Evolutionary conservation across 2,888 invertebrate species (phyloP), one percentile per base, ranked within the genome.

Genomic region (Scaeva pyrastri): DNA sequence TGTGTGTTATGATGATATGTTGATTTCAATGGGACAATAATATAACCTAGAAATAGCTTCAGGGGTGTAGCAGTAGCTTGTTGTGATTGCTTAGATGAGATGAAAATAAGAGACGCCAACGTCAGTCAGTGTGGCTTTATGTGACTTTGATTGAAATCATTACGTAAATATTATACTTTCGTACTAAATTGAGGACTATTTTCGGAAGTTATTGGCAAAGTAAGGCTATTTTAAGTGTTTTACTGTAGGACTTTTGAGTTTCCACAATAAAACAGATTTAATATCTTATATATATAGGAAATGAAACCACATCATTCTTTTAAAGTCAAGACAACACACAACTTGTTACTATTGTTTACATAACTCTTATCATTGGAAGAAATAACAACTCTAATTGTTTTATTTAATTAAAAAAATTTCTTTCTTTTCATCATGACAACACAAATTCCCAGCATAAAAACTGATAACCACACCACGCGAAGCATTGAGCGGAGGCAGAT

Each of bases 21-120:
- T 45, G 64, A 64, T 48, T 64, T 64, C 64, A 26, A 64, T 64
- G 48, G 45, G 16, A 64, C 48, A 64, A 64, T 48, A 73, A 73
- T 45, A 66, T 75, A 64, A 48, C 55, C 74, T 64, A 64, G 55
- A 55, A 74, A 73, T 62, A 73, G 41, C 41, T 41, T 60, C 21
- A 12, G 31, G 50, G 19, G 14, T 11, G 12, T 45, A n/a, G n/a
- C n/a, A n/a, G n/a, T n/a, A 48, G n/a, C 6, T 16, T 31, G 56
- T 48, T 12, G n/a, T 23, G 21, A 56, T 21, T 64, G 26, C n/a
- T 31, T 16, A 31, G 26, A 64, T 43, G 31, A 31, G 26, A 64
- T 43, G 31, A 26, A 64, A 41, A 45, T 31, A 19, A 12, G 0
- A n/a, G 12, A 64, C 45, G 41, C 23, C 45, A 45, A 77, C 70